Evolutionary conservation across 1,140 invertebrate genomes (phyloP), one percentile per base, ranked within the genome.

Genomic region (Ceratina japonica): DNA sequence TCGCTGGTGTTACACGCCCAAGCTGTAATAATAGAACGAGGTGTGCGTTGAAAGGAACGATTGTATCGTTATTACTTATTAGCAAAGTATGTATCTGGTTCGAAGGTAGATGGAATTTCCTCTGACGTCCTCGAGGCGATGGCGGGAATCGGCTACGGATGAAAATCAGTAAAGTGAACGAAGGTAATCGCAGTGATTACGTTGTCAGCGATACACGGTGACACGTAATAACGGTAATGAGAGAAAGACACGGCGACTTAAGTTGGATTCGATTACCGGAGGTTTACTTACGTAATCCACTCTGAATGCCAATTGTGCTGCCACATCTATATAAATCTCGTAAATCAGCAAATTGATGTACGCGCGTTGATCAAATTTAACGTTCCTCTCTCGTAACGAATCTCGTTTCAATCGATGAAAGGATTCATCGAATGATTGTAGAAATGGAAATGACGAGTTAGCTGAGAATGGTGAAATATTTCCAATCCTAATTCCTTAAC

Each of bases 181-280:
- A 86, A 86, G 84, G 83, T 82, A 86, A 86, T 86, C 83, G 80
- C 61, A 54, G 52, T 75, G 83, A 86, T 86, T 86, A 86, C 83
- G 75, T 69, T 52, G 71, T 54, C 65, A 52, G 16, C 27, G 79
- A 84, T 84, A 84, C 82, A 69, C 56, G 59, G 71, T 71, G 79
- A 85, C 70, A 78, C 75, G 69, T 85, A 85, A 85, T 85, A 78
- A 85, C 80, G 75, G 75, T 81, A 85, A 85, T 75, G 66, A 75
- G 83, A 79, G 75, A 86, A 85, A 85, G 80, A 86, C 83, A 85
- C 79, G 49, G 79, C 54, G 64, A 31, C 73, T 56, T 68, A 71
- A 73, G 84, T 86, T 83, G 86, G 59, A 73, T 76, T 83, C 78
- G 78, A 86, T 86, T 80, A 82, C 85, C 63, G 15, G 79, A 31